Evolutionary conservation across 2,113 vertebrate species (phyloP), one percentile per base, ranked within the genome.

Genomic region (Mustelus asterias): DNA sequence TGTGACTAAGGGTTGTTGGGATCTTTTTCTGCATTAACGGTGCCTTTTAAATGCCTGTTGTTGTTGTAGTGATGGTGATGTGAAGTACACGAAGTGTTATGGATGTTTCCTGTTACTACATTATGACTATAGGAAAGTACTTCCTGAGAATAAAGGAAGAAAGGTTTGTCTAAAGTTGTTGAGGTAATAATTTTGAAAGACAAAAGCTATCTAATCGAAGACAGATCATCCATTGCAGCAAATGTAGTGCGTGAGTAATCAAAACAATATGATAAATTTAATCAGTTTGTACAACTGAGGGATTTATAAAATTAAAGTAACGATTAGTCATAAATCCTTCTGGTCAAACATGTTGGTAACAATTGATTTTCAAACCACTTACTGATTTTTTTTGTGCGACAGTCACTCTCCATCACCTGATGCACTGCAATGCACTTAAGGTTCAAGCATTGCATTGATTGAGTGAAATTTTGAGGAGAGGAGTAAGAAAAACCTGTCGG

Each of bases 321-420:
- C n/a, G 89, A 65, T 65, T 93, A 93, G 60, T 37, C n/a, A n/a
- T 93, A 93, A 93, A 65, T 65, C 60, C 60, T 93, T 93, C 89
- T 37, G 8, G 60, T n/a, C 33, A 93, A 65, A 93, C n/a, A 67
- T 20, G 33, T n/a, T 37, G 60, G 89, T 65, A 93, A 65, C 89
- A 65, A 93, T 93, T 93, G 89, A 93, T 93, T 93, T 90, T 90
- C 60, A 93, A 93, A 65, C 89, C 89, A 93, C 60, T 93, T 93
- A 65, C 89, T 65, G 58, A 60, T 90, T 37, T 65, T 92, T 90
- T 90, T 29, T 76, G 14, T 93, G 89, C 65, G 60, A 18, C 89
- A 22, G 60, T 37, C 89, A 93, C 16, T 93, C 33, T 65, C 89
- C 33, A 65, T n/a, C 89, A 63, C 29, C 89, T 22, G 89, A 67